phyloP scores from a whole-genome alignment of 2,888 invertebrate species.

The Sinotaia quadrata region DNA sequence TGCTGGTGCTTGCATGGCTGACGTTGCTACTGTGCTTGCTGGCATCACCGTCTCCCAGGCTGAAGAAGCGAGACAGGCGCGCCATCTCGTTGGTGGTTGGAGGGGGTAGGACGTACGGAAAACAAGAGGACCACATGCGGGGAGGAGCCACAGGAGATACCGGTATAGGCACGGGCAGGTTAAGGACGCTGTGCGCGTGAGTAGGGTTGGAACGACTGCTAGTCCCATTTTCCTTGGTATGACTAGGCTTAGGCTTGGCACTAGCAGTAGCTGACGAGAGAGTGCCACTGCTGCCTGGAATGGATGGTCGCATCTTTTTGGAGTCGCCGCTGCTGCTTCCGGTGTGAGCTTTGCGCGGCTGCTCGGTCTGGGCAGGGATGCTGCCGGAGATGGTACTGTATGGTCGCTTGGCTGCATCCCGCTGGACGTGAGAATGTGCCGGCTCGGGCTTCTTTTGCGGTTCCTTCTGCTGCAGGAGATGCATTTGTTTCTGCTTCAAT shows the following conservation, averaged over 20 bases:
- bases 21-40: slow-evolving; percentile 13
- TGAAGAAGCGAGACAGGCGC: slow-evolving; percentile 35
- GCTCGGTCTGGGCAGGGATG: not conserved
- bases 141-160: slow-evolving; percentile 22
- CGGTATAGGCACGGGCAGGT: slow-evolving; percentile 22
- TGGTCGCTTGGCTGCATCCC: slow-evolving; percentile 22
- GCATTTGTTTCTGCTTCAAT: slow-evolving; percentile 19
- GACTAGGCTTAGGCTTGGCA: slow-evolving; percentile 22
- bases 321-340: slow-evolving; percentile 21
- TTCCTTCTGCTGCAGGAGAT: slow-evolving; percentile 25
- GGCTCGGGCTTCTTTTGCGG: slow-evolving; percentile 30
- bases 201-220: slow-evolving; percentile 19
- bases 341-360: slow-evolving; percentile 25
- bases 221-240: slow-evolving; percentile 25
- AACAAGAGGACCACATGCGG: slow-evolving; percentile 27
- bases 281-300: slow-evolving; percentile 16
- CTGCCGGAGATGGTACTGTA: slow-evolving; percentile 18
- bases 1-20: slow-evolving; percentile 1
- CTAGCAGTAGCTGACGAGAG: not conserved
- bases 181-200: not conserved
- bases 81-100: slow-evolving; percentile 33
- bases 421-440: slow-evolving; percentile 18
- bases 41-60: slow-evolving; percentile 18
- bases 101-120: slow-evolving; percentile 26
- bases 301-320: slow-evolving; percentile 11